Evolutionary conservation across 2,797 vertebrate genomes (phyloP).

Genomic region (Astyanax mexicanus): DNA sequence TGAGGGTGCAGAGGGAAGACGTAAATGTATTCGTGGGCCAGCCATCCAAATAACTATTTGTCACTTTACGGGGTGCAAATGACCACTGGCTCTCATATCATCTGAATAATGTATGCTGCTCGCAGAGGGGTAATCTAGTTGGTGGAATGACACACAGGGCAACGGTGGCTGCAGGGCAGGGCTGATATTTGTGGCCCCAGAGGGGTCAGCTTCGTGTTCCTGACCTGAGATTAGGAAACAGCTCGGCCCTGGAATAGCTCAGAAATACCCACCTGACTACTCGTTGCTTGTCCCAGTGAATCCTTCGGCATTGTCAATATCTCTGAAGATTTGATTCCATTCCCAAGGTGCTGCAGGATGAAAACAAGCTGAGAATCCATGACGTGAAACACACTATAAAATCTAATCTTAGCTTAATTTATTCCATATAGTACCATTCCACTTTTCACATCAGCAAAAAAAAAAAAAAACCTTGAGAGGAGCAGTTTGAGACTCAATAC

Average conservation of each 20-base stretch:
- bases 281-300: neutral
- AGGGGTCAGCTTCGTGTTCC: neutral
- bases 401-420: slow-evolving; percentile 1
- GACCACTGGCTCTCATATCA: slow-evolving; percentile 8
- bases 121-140: slow-evolving; percentile 13
- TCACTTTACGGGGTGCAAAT: slow-evolving; percentile 39
- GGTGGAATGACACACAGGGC: slow-evolving; percentile 23
- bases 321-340: neutral
- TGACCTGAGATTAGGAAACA: slow-evolving; percentile 13
- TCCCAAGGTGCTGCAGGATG: neutral
- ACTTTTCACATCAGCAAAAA: slow-evolving; percentile 20
- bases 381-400: neutral
- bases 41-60: slow-evolving; percentile 30
- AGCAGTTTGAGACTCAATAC: slow-evolving; percentile 1
- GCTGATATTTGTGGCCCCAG: slow-evolving; percentile 1
- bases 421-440: neutral
- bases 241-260: neutral
- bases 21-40: slow-evolving; percentile 17
- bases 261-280: neutral
- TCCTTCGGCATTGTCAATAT: neutral
- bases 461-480: slow-evolving; percentile 20
- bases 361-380: neutral
- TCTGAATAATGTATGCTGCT: slow-evolving; percentile 39
- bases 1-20: neutral
- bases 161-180: slow-evolving; percentile 21